Conservation (phyloP, 2,113 vertebrate species). For the Otis tarda region DNA sequence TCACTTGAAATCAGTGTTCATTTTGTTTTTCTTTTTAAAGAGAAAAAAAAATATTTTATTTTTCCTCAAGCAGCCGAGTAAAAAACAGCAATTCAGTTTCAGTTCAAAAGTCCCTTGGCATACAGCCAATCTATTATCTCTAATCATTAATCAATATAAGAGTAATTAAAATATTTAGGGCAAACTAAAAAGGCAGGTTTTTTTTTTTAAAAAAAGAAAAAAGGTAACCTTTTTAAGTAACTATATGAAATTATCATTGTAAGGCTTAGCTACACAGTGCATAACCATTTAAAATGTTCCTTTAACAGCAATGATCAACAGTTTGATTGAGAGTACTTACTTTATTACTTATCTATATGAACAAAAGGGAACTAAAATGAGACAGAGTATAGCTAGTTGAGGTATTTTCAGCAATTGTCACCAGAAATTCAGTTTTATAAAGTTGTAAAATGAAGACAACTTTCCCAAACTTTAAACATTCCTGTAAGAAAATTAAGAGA, state of each 20-base stretch:
- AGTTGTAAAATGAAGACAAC: background rate
- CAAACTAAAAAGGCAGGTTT: background rate
- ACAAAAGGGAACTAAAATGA: background rate
- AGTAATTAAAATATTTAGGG: background rate
- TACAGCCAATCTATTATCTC: background rate
- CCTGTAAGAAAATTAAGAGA: background rate
- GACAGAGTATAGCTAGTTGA: rapidly evolving
- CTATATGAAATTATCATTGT: background rate
- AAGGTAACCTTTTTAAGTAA: rapidly evolving
- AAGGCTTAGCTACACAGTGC: background rate
- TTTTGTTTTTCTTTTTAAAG: background rate
- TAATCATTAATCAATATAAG: background rate
- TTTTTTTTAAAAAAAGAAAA: background rate
- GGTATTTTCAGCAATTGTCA: background rate
- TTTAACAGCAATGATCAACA: background rate
- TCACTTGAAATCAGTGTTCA: rapidly evolving
- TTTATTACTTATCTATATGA: background rate
- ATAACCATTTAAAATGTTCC: background rate
- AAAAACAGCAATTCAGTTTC: background rate
- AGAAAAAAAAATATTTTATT: background rate
- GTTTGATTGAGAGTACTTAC: background rate
- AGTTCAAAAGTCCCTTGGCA: background rate
- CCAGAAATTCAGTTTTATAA: background rate
- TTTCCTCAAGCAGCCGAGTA: background rate
- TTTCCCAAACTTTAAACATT: background rate